Evolutionary conservation across 2,797 vertebrate species (phyloP), one percentile per base, ranked within the genome.

Genomic region (Chaenodraco wilsoni): DNA sequence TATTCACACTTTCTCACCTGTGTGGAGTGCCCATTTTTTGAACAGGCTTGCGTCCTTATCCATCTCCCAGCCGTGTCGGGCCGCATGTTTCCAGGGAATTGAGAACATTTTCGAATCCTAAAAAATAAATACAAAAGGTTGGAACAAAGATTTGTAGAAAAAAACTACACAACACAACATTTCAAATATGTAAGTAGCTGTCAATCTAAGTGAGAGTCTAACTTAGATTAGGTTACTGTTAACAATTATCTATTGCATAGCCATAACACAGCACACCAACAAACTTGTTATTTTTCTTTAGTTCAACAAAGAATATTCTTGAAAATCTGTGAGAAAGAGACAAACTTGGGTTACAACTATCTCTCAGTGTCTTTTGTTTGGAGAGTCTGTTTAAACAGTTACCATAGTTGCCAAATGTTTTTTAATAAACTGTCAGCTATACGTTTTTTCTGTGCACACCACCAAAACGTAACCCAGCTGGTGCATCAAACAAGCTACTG

Each of bases 1-100:
- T 33, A 0, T 15, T 37, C 10, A 2, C 0, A n/a, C 11, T 23
- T 21, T 17, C 95, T 70, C 83, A 99, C 98, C 98, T 92, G 98
- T 99, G 82, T 99, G 98, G 59, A 98, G 94, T 83, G 98, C 98
- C 98, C 98, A 99, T 65, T 92, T 86, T 65, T 96, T 95, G 92
- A 99, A 99, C 3, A 99, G 94, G 83, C 93, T 94, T 2, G 98
- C 98, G 0, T 99, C 98, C 80, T 96, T 99, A 78, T 97, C 95
- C 87, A 99, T 87, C 78, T 98, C 95, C 98, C 98, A 99, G 60
- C 98, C 98, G 0, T 99, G 98, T 17, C 98, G 96, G 41, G 98
- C 98, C 0, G 97, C 98, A 0, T 99, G 98, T 66, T 98, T 99
- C 98, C 98, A 99, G 0, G 98, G 98, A 70, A 99, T 98, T 10